These are phyloP conservation scores for Adelges cooleyi DNA, from an alignment of 1,140 invertebrate genomes.

Conservation along the genomic window DNA sequence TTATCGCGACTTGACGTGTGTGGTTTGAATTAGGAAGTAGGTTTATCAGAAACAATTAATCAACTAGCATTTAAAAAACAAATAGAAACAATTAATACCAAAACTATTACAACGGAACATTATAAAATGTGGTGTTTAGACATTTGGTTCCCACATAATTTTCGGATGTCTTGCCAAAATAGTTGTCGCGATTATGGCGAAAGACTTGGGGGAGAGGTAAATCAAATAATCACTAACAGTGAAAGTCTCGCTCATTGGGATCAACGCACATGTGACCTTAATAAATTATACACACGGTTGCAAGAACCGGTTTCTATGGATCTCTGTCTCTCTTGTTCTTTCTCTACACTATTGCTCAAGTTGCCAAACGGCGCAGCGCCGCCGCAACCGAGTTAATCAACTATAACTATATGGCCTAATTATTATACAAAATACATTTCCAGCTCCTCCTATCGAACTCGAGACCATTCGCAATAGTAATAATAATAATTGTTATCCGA, in stretches of 20 bases:
- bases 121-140: no score
- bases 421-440: neutral
- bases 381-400: constrained; percentile 10
- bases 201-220: neutral
- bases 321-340: constrained; percentile 2
- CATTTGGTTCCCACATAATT: no score
- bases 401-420: neutral
- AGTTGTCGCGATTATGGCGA: neutral
- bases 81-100: no score
- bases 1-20: no score
- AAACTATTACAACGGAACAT: no score
- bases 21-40: no score
- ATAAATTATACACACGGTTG: constrained; percentile 21
- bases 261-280: constrained; percentile 26
- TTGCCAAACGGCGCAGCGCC: constrained; percentile 3
- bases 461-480: no score
- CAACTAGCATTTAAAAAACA: no score
- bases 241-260: constrained; percentile 18
- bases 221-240: constrained; percentile 20
- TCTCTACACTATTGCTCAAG: neutral
- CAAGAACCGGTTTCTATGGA: constrained; percentile 16
- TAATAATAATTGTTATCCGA: neutral
- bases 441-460: constrained; percentile 1
- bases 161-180: neutral
- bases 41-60: no score